Evolutionary conservation across 2,113 vertebrate genomes (phyloP).

Genomic region (Sakesphorus luctuosus): DNA sequence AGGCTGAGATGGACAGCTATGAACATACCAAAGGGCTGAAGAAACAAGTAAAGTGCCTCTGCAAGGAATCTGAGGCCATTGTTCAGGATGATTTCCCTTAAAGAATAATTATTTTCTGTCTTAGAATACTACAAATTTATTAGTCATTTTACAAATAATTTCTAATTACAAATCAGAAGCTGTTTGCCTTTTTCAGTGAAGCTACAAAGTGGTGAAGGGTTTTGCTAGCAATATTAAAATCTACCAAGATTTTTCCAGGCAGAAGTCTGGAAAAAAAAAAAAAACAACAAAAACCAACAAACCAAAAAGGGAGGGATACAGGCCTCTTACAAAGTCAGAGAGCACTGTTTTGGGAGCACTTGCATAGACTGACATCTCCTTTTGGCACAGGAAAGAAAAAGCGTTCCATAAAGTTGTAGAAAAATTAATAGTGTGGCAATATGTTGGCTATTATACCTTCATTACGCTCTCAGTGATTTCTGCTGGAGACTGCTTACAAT

Average conservation of each 20-base stretch:
- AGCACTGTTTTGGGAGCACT: not conserved
- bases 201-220: not conserved
- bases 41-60: not conserved
- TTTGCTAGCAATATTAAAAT: not conserved
- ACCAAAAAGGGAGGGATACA: fast-evolving
- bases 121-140: not conserved
- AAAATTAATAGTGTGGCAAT: not conserved
- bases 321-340: not conserved
- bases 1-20: not conserved
- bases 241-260: not conserved
- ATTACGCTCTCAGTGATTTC: not conserved
- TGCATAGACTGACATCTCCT: not conserved
- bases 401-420: not conserved
- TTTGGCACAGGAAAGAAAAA: not conserved
- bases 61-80: not conserved
- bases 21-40: not conserved
- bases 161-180: not conserved
- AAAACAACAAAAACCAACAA: not conserved
- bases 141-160: not conserved
- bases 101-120: not conserved
- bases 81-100: not conserved
- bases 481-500: not conserved
- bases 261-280: not conserved
- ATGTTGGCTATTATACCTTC: not conserved
- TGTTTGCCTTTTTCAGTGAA: not conserved